Percentiles rank a stretch among this genome's conserved stretches.
Evolutionary conservation across 2,113 vertebrate species (phyloP).

Genomic region (Noturus placidus): DNA sequence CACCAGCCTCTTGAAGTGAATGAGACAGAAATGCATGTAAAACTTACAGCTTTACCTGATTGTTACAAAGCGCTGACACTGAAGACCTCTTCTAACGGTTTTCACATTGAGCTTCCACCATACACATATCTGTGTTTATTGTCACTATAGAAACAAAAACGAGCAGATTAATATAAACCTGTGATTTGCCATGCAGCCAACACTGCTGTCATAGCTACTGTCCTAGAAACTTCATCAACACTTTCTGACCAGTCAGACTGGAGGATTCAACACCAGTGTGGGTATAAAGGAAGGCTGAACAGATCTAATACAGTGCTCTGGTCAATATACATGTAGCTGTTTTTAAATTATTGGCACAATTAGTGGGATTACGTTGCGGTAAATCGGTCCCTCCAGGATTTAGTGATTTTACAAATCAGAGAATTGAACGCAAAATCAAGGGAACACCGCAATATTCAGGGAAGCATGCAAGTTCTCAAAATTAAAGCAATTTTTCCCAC

Average conservation of each 20-base stretch:
- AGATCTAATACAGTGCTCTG: background rate
- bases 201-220: background rate
- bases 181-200: background rate
- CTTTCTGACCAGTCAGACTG: background rate
- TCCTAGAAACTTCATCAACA: background rate
- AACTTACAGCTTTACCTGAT: background rate
- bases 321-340: background rate
- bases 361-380: background rate
- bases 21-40: background rate
- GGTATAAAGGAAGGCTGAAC: background rate
- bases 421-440: no score
- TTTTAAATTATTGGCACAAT: background rate
- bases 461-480: no score
- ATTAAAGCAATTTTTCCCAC: no score
- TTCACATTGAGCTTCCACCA: background rate
- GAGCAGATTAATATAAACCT: background rate
- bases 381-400: background rate
- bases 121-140: background rate
- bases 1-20: background rate
- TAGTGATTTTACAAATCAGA: no score
- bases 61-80: background rate
- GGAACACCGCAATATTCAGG: no score
- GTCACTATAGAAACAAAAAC: background rate
- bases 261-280: background rate
- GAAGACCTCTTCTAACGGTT: background rate